These are phyloP conservation scores for Globicephala melas DNA, from an alignment of 2,113 vertebrate genomes.

Conservation along the genomic window DNA sequence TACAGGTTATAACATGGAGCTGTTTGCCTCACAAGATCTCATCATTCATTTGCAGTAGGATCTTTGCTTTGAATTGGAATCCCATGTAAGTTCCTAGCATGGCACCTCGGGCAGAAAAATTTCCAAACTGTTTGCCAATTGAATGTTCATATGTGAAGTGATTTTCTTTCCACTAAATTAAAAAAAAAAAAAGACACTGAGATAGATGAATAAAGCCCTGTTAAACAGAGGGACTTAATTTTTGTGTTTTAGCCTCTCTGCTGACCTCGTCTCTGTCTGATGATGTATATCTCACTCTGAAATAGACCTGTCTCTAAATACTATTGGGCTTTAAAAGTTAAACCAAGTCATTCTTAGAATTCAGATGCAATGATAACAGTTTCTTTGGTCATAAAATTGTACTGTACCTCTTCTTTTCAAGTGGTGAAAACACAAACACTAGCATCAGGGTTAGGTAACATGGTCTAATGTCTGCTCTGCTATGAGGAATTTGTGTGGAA, in stretches of 20 bases:
- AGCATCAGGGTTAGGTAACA: neutral
- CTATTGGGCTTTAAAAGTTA: conserved; percentile 74
- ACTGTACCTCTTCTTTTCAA: neutral
- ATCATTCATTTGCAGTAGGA: neutral
- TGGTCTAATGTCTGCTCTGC: neutral
- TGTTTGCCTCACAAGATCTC: neutral
- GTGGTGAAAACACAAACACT: neutral
- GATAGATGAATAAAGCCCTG: neutral
- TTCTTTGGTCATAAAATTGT: conserved; percentile 57
- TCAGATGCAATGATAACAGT: conserved; percentile 61
- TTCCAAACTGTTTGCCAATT: neutral
- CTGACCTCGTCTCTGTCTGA: conserved; percentile 67
- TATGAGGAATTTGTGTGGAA: neutral
- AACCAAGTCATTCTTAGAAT: conserved; percentile 68
- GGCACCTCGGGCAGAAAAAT: neutral
- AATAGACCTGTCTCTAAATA: conserved; percentile 58
- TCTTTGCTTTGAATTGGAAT: neutral
- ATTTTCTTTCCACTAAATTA: neutral
- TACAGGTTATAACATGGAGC: neutral
- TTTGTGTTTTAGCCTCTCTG: conserved; percentile 54
- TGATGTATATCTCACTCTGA: conserved; percentile 62
- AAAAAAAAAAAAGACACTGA: neutral
- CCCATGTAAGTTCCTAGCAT: too few relatives aligned
- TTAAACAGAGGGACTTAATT: conserved; percentile 65
- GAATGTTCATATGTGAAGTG: neutral